A percentile compares a stretch with the other conserved stretches of the same genome.
Conservation (phyloP, 2,113 vertebrate species). For the Cromileptes altivelis region DNA sequence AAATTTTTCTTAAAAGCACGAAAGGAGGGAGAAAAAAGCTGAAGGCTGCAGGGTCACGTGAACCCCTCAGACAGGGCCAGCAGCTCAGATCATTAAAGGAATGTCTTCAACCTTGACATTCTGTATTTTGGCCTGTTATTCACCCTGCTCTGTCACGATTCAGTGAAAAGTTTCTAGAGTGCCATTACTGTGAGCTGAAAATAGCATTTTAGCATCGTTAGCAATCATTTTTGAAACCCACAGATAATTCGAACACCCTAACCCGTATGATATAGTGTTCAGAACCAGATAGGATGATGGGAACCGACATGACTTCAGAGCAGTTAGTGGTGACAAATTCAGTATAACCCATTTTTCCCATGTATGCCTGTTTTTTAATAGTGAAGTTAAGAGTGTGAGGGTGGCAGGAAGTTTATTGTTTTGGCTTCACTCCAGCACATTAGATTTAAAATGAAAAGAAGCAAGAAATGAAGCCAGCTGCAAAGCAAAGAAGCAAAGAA, state of each 20-base stretch:
- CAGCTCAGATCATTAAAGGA: constrained; percentile 38
- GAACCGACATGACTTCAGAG: neutral
- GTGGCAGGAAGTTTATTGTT: neutral
- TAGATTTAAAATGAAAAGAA: neutral
- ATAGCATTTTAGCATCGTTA: neutral
- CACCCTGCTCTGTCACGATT: neutral
- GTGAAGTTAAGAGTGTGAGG: neutral
- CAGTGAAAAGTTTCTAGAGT: neutral
- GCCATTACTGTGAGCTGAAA: neutral
- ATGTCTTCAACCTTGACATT: constrained; percentile 35
- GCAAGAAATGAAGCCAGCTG: too few relatives aligned
- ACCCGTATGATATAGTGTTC: too few relatives aligned
- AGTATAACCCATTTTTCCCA: neutral
- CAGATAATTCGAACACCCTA: neutral
- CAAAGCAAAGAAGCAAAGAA: too few relatives aligned
- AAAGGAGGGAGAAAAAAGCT: neutral
- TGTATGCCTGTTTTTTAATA: too few relatives aligned
- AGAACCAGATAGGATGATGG: neutral
- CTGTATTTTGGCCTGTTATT: constrained; percentile 10
- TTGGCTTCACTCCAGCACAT: neutral
- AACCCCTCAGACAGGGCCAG: neutral
- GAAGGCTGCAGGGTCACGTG: constrained; percentile 3
- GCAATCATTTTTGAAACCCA: neutral
- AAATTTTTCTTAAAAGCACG: neutral
- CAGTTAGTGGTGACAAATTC: neutral